These are phyloP conservation scores for Cosmia trapezina DNA, from an alignment of 2,888 invertebrate genomes.

Conservation along the genomic window DNA sequence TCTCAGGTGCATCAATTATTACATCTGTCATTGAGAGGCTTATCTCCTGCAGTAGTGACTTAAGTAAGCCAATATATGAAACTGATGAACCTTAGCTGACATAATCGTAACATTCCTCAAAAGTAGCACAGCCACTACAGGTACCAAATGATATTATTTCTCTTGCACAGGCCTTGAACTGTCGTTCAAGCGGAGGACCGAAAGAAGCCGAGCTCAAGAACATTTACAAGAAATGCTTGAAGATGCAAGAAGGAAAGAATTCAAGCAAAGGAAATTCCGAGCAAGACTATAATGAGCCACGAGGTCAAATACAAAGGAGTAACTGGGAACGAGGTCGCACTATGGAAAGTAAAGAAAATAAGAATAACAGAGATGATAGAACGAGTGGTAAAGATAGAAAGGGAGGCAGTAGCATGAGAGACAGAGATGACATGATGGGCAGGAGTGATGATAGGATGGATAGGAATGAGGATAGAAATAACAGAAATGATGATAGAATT, in stretches of 20 bases:
- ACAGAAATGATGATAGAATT: constrained; percentile 59
- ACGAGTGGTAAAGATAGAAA: constrained; percentile 62
- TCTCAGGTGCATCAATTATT: not conserved
- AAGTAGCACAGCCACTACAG: not conserved
- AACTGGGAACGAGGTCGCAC: constrained; percentile 70
- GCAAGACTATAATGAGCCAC: constrained; percentile 77
- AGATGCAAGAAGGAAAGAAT: constrained; percentile 80
- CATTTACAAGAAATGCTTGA: constrained; percentile 90
- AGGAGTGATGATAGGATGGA: constrained; percentile 65
- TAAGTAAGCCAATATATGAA: not conserved
- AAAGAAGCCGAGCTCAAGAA: constrained; percentile 90
- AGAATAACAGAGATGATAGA: constrained; percentile 65
- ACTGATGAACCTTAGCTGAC: not conserved
- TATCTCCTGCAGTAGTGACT: not conserved
- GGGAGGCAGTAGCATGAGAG: constrained; percentile 54
- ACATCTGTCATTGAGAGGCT: not conserved
- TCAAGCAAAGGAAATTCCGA: constrained; percentile 72
- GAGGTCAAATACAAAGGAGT: constrained; percentile 70
- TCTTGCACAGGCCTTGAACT: constrained; percentile 87
- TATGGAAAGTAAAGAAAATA: constrained; percentile 66
- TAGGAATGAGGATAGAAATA: constrained; percentile 58
- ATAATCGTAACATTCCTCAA: not conserved
- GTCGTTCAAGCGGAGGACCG: constrained; percentile 91
- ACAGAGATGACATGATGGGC: constrained; percentile 66
- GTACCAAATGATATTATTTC: not conserved